Percentiles rank a stretch among this genome's conserved stretches.
Evolutionary conservation across 2,113 vertebrate genomes (phyloP).

Genomic region (Meleagris gallopavo): DNA sequence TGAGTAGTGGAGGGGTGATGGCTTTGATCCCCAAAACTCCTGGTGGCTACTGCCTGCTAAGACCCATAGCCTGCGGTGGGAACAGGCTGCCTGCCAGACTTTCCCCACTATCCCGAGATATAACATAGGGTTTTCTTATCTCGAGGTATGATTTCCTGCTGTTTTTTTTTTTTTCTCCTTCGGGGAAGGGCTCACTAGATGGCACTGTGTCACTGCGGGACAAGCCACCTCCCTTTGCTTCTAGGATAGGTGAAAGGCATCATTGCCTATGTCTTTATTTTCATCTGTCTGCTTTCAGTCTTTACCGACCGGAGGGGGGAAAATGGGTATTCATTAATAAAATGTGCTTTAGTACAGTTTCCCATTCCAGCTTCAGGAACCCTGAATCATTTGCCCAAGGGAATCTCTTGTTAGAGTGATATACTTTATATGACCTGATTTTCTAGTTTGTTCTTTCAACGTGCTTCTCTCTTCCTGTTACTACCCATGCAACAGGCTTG

Average conservation of each 20-base stretch:
- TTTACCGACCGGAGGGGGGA: fast-evolving
- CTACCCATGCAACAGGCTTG: background rate
- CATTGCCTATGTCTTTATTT: background rate
- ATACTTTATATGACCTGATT: background rate
- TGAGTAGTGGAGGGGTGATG: background rate
- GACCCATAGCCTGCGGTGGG: background rate
- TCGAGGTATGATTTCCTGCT: background rate
- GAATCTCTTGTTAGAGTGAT: background rate
- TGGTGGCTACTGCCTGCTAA: background rate
- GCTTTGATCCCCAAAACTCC: background rate
- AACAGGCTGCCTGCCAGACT: background rate
- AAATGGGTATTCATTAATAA: background rate
- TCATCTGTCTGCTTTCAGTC: background rate
- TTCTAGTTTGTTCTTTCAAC: background rate
- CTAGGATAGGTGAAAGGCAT: background rate
- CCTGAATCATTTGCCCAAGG: background rate
- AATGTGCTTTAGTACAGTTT: background rate
- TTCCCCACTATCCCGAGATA: fast-evolving
- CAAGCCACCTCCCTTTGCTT: background rate
- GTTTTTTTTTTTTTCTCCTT: too few species aligned
- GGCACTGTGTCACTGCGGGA: conserved; percentile 50
- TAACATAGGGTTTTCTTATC: background rate
- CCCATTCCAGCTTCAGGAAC: background rate
- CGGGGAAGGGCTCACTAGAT: conserved; percentile 56
- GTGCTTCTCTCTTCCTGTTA: background rate